Evolutionary conservation across 2,797 vertebrate genomes (phyloP).

Genomic region (Pseudochromis fuscus): DNA sequence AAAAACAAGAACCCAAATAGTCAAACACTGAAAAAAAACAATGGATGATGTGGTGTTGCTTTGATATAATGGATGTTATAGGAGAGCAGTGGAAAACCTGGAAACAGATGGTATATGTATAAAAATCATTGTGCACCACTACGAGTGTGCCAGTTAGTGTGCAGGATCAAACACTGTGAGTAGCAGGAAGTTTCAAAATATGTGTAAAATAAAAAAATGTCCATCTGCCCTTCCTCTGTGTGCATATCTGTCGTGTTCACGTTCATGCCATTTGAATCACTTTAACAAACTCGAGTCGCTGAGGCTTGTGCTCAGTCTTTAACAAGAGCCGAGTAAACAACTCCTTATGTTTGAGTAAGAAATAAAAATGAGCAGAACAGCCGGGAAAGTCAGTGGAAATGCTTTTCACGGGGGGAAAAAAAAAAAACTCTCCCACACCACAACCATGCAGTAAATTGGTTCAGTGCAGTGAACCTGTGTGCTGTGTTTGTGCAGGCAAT

Average conservation of each 20-base stretch:
- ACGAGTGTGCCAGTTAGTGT: not conserved
- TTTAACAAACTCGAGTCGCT: conserved; percentile 53
- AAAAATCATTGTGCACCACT: no score
- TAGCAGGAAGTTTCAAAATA: conserved; percentile 33
- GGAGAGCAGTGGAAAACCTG: no score
- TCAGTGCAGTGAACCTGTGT: conserved; percentile 74
- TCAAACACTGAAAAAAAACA: no score
- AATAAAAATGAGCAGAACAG: conserved; percentile 20
- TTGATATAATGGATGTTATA: no score
- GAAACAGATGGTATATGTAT: no score
- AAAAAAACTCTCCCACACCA: conserved; percentile 58
- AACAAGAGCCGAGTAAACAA: conserved; percentile 72
- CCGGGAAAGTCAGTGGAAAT: conserved; percentile 64
- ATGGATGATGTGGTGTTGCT: no score
- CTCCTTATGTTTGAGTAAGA: conserved; percentile 66
- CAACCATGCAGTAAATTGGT: conserved; percentile 77
- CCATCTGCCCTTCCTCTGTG: conserved; percentile 9
- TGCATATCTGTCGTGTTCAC: conserved; percentile 51
- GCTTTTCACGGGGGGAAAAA: conserved; percentile 46
- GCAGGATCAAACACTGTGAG: conserved; percentile 4
- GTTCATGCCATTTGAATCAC: conserved; percentile 52
- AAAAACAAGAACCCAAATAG: no score
- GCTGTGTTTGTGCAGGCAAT: conserved; percentile 68
- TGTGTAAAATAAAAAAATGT: no score
- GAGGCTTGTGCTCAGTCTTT: conserved; percentile 58